Percentiles rank a stretch among this genome's conserved stretches.
Conservation (phyloP, 2,888 invertebrate genomes). For the Drosophila tripunctata region DNA sequence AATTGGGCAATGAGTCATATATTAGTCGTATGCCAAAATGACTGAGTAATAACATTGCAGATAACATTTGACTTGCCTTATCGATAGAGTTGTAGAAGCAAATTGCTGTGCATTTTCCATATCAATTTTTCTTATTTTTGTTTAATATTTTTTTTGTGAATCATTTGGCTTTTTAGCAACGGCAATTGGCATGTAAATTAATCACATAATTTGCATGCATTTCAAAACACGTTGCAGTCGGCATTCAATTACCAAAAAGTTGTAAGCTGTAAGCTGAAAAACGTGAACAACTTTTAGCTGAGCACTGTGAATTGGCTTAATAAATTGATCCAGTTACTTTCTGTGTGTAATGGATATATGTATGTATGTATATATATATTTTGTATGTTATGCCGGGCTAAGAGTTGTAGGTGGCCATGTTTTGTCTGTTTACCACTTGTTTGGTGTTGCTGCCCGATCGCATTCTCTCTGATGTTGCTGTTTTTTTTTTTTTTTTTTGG, state of each 20-base stretch:
- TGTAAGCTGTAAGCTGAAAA: constrained; percentile 13
- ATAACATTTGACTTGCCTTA: constrained; percentile 4
- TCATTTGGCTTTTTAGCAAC: constrained; percentile 42
- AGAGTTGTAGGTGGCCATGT: constrained; percentile 73
- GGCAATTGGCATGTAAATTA: constrained; percentile 58
- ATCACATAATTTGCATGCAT: constrained; percentile 67
- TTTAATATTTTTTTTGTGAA: constrained; percentile 6
- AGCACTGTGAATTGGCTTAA: constrained; percentile 60
- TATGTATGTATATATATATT: too few species aligned
- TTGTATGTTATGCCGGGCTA: constrained; percentile 14
- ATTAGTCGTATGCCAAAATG: constrained; percentile 8
- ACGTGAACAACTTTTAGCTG: constrained; percentile 59
- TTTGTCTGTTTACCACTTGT: constrained; percentile 73
- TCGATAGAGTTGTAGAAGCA: constrained; percentile 1
- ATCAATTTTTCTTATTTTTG: neutral
- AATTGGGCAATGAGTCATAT: constrained; percentile 42
- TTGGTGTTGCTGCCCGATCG: constrained; percentile 15
- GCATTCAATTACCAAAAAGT: constrained; percentile 34
- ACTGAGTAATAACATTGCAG: constrained; percentile 13
- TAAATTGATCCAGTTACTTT: constrained; percentile 69
- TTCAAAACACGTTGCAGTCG: constrained; percentile 45
- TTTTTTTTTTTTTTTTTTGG: too few species aligned
- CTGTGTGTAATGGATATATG: constrained; percentile 29
- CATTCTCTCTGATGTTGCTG: constrained; percentile 33
- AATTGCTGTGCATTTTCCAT: constrained; percentile 19